Evolutionary conservation across 1,140 invertebrate genomes (phyloP), one percentile per base, ranked within the genome.

Genomic region (Lepidurus arcticus): DNA sequence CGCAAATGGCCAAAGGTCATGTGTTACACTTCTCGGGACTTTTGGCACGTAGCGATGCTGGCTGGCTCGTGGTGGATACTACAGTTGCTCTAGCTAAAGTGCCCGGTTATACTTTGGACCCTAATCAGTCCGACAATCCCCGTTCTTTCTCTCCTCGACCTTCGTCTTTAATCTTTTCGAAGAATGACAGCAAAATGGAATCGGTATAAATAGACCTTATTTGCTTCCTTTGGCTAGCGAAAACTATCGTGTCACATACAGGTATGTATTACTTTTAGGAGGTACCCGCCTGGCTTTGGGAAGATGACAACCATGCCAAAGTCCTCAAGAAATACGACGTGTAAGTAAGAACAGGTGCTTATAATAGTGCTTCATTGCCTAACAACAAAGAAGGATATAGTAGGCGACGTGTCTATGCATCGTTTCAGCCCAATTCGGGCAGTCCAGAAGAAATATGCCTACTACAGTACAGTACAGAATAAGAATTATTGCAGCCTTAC

Each of bases 1-100:
- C 85, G 77, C 88, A 89, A 81, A 85, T 89, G 44, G 81, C 84
- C 1, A 85, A 86, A 45, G 88, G 88, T 1, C 88, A 89, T 80
- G 24, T 76, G 16, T 45, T 76, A 43, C 75, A 76, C 24, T 45
- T 76, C 26, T 76, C 44, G 43, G 47, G 47, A 2, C 42, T 76
- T 47, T 16, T 42, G 10, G 9, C 24, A 7, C 21, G 13, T 21
- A 11, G 21, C 10, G 44, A 76, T 44, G 7, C 26, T 45, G 24
- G 24, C 21, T 76, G 75, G 75, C 16, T 76, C 2, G 75, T 76
- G 7, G 75, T 76, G 16, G 47, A 76, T 47, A 76, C 75, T 16
- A 76, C 75, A 13, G 75, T 65, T 1, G 53, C 53, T 9, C 53
- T 65, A 13, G 53, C 53, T 21, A 65, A 65, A 65, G 53, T 65